Conservation (phyloP, 2,888 invertebrate species). For the Nymphalis c-album region DNA sequence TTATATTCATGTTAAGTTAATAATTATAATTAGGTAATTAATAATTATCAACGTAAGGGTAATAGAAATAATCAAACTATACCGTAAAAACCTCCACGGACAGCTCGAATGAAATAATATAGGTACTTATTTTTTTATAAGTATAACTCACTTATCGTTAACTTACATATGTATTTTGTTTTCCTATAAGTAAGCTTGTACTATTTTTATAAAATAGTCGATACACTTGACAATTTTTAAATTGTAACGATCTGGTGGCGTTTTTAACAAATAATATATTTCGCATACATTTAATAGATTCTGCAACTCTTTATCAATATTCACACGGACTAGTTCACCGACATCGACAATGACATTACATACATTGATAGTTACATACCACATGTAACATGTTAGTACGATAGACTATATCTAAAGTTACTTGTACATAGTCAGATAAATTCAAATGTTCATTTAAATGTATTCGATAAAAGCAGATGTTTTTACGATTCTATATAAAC, state of each 20-base stretch:
- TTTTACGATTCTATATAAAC: conserved; percentile 1
- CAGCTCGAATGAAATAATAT: too few species aligned
- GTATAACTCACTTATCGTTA: too few species aligned
- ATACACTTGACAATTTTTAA: too few species aligned
- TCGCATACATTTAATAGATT: background rate
- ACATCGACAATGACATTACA: background rate
- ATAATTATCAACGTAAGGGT: background rate
- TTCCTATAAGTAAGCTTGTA: too few species aligned
- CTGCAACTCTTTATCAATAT: background rate
- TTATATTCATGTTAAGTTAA: background rate
- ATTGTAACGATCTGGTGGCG: too few species aligned
- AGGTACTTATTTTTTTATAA: too few species aligned
- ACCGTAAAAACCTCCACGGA: too few species aligned
- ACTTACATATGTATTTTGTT: too few species aligned
- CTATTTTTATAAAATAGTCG: too few species aligned
- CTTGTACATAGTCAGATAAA: too few species aligned
- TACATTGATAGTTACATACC: background rate
- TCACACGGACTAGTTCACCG: background rate
- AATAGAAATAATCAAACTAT: too few species aligned
- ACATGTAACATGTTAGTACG: background rate
- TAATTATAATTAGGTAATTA: too few species aligned
- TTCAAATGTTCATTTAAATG: background rate
- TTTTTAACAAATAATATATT: background rate
- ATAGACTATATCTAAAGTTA: background rate
- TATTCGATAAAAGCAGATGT: conserved; percentile 1